Conservation (phyloP, 2,888 invertebrate genomes). For the Hydroisotoma schaefferi region DNA sequence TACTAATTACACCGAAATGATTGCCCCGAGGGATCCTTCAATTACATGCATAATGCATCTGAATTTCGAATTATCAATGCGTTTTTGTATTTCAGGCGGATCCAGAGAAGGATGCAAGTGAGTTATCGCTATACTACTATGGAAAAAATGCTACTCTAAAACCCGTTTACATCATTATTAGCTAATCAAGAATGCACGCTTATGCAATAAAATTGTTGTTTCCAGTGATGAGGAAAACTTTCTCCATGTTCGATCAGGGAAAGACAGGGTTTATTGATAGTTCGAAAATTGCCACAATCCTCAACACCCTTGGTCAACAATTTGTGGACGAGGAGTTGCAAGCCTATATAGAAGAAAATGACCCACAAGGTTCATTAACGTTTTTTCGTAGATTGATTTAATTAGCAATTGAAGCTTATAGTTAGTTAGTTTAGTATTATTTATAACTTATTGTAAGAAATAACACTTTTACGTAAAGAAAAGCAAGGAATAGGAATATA, state of each 20-base stretch:
- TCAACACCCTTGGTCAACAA: conserved; percentile 91
- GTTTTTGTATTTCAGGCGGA: conserved; percentile 33
- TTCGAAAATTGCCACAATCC: conserved; percentile 82
- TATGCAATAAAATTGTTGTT: conserved; percentile 4
- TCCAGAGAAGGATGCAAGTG: conserved; percentile 41
- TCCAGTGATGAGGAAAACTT: conserved; percentile 86
- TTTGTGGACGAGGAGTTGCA: conserved; percentile 89
- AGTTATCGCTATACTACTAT: conserved; percentile 14
- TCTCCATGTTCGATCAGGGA: conserved; percentile 94
- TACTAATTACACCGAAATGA: too few relatives aligned
- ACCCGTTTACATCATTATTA: not conserved
- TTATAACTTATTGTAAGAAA: too few relatives aligned
- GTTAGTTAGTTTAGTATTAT: too few relatives aligned
- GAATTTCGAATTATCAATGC: too few relatives aligned
- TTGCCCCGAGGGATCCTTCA: too few relatives aligned
- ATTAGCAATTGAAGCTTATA: too few relatives aligned
- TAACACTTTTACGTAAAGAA: too few relatives aligned
- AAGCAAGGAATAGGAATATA: too few relatives aligned
- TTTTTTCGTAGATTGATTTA: too few relatives aligned
- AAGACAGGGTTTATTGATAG: conserved; percentile 90
- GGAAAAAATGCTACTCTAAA: not conserved
- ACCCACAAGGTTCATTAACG: conserved; percentile 87
- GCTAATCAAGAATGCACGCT: not conserved
- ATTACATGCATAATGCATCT: too few relatives aligned
- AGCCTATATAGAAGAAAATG: conserved; percentile 82